Base-by-base conservation (phyloP, 92 coral and sea anemone genomes). In the Montipora capitata region DNA sequence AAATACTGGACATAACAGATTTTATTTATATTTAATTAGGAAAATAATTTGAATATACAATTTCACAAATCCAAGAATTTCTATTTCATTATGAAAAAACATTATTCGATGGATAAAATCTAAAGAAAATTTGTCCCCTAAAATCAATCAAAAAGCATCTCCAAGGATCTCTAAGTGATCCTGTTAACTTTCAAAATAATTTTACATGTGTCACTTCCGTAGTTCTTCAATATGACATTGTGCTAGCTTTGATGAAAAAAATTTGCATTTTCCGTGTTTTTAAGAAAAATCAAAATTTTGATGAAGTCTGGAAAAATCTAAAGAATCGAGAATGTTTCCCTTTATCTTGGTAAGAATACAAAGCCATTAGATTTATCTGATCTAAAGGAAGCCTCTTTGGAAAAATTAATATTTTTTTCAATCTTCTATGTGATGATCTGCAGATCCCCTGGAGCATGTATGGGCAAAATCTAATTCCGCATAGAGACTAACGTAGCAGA, bases 291-390 rank as follows among this genome's bases (percentile, higher is more conserved):
- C 78, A 42, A 42, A 20, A 59, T 75, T 72, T 75, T 16, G 52
- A 48, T 48, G 10, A 3, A 48, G 6, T 5, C 5, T 48, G 52
- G 52, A 48, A 48, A 48, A 48, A 27, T 27, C 35, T 27, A 27
- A 27, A 27, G 35, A 27, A 27, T 27, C 35, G 35, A 27, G 35
- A 27, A 27, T 27, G 35, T 27, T 27, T 27, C 35, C 35, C 2
- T 27, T 27, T 27, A 27, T 45, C 51, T 4, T 45, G 51, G 51
- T 54, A 9, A 54, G 15, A 7, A 11, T 54, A 54, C 10, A 54
- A 65, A 64, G 66, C 85, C 48, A 54, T 38, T 49, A 68, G 54
- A 70, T 42, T 68, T 38, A 68, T 68, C 85, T 79, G 85, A 68
- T 81, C 12, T 52, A 39, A n/a, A 35, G 16, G 40, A 73, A 65